Base-by-base conservation (phyloP, 2,113 vertebrate species). In the Pelecanus crispus region DNA sequence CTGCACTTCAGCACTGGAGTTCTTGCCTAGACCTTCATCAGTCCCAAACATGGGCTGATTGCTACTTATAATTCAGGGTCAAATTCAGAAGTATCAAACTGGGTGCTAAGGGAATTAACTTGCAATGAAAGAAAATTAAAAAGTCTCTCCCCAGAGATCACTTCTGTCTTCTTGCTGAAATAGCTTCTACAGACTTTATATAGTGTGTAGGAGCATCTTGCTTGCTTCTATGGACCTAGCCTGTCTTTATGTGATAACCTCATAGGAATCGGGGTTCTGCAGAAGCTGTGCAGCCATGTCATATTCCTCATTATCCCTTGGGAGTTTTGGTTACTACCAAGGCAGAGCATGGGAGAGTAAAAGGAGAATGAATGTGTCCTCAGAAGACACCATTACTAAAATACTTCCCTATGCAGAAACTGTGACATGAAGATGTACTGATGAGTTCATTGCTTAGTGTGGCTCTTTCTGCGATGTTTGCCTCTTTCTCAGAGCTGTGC, bases 391-490 rank as follows among this genome's bases (percentile, higher is more conserved):
- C 44, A 24, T 71, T 85, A 85, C 31, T 93, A 66, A 94, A 94
- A 90, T 67, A 66, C 20, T 83, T 74, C 19, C 50, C 32, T 86
- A 2, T 56, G 71, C 32, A 92, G 88, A 88, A 91, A 95, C 42
- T 62, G 62, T 93, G 94, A 56, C 53, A 86, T 61, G 53, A 82
- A 88, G 77, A 78, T 45, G 13, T 44, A 88, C 45, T 3, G 34
- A 56, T 80, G 85, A 94, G 63, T 81, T 93, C 59, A 42, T 71
- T 94, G 88, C 79, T 58, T 71, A 66, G 85, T 62, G 52, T 22
- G n/a, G 32, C 67, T 94, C 47, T 94, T 94, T 90, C 88, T 90
- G 59, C 81, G 32, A 50, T 83, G 59, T 94, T 96, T 90, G 58
- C 72, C 75, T 90, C 67, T 85, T 80, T 26, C 32, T 92, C 70